Evolutionary conservation across 2,888 invertebrate genomes (phyloP).

Genomic region (Trachelus stipa): DNA sequence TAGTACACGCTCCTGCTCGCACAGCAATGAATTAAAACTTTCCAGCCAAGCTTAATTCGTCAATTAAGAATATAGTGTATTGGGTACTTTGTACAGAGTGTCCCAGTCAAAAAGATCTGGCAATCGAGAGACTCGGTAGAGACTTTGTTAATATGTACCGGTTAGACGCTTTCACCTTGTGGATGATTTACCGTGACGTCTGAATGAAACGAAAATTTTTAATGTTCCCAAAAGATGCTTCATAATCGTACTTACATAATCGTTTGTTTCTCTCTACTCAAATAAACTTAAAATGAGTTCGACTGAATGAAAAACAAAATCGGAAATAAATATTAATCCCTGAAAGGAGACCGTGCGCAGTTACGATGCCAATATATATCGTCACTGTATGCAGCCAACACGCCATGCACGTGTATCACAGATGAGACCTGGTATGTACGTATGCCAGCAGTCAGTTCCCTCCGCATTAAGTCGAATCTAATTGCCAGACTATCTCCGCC

Average conservation of each 20-base stretch:
- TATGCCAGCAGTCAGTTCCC: neutral
- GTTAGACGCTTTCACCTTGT: neutral
- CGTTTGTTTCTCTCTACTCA: neutral
- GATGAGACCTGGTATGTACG: neutral
- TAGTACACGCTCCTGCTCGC: neutral
- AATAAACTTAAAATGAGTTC: neutral
- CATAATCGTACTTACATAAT: neutral
- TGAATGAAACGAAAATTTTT: neutral
- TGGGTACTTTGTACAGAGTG: neutral
- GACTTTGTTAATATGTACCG: neutral
- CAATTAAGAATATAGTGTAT: neutral
- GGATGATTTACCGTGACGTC: neutral
- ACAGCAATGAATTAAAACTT: neutral
- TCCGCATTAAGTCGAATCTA: neutral
- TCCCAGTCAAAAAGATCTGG: neutral
- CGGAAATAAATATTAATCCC: neutral
- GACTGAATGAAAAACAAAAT: neutral
- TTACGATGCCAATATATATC: neutral
- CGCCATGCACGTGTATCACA: neutral
- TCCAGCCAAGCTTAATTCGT: neutral
- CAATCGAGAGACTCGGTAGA: neutral
- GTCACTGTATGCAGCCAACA: neutral
- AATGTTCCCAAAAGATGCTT: neutral
- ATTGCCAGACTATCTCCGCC: neutral
- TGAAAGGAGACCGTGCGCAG: neutral